Conservation (phyloP, 92 coral and sea anemone species). For the Porites lobata region DNA sequence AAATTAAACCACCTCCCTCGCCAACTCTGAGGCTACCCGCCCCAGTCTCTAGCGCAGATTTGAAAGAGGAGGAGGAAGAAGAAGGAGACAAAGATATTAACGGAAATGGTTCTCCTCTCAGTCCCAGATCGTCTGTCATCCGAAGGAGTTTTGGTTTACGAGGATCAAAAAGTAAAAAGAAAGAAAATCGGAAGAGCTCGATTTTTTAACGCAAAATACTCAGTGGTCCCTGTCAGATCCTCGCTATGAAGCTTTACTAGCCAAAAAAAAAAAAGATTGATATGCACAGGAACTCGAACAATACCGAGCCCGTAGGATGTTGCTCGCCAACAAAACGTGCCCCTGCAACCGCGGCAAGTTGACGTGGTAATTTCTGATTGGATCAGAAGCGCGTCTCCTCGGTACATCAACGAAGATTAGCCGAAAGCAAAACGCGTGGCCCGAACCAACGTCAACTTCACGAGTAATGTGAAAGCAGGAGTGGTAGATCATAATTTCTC, state of each 20-base stretch:
- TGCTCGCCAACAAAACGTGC: neutral
- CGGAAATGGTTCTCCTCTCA: slow-evolving; percentile 28
- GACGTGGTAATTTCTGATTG: neutral
- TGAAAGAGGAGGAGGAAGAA: slow-evolving; percentile 67
- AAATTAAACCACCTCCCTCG: slow-evolving; percentile 77
- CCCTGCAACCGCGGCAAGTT: no score
- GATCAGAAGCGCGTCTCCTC: neutral
- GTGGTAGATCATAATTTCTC: neutral
- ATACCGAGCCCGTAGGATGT: neutral
- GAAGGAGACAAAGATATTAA: slow-evolving; percentile 17
- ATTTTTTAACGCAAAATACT: slow-evolving; percentile 53
- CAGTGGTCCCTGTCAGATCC: neutral
- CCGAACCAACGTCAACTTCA: neutral
- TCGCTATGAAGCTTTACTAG: neutral
- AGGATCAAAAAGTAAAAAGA: slow-evolving; percentile 77
- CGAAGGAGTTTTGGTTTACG: slow-evolving; percentile 88
- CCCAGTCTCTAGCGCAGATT: slow-evolving; percentile 92
- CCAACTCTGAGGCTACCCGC: slow-evolving; percentile 85
- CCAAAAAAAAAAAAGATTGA: neutral
- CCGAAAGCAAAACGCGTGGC: neutral
- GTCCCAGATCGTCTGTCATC: slow-evolving; percentile 77
- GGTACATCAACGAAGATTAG: neutral
- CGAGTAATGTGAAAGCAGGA: neutral
- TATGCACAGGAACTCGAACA: neutral
- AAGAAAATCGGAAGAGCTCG: slow-evolving; percentile 87